Base-by-base conservation (phyloP, 2,113 vertebrate species). In the Mobula hypostoma region DNA sequence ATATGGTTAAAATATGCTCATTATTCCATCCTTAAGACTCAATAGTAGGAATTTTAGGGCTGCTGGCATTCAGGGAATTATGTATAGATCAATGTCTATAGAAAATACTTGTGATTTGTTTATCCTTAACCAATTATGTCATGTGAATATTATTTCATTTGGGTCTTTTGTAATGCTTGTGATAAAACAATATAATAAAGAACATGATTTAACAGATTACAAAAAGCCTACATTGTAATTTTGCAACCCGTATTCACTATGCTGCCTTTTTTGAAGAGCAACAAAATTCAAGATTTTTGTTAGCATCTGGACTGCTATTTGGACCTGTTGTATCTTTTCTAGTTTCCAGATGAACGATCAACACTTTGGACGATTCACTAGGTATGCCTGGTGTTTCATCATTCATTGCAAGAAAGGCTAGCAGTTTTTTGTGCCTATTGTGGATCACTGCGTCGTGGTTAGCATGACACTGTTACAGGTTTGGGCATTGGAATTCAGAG, bases 121-220 rank as follows among this genome's bases (percentile, higher is more conserved):
- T 83, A 56, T 56, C 80, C 15, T 24, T 83, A 77, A 27, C 29
- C 11, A n/a, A 11, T 77, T 77, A 9, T 83, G 36, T 19, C 36
- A 21, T 82, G 40, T 48, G 15, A 82, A 48, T 48, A n/a, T 90
- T 66, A 90, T 15, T 68, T 68, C n/a, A 9, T 40, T 40, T 48
- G 80, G 80, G 80, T 40, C 7, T 48, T 17, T 66, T 90, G 48
- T 66, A 32, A 58, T 6, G 14, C 87, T 9, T 7, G n/a, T 90
- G n/a, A 61, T 63, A 68, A 90, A 90, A 48, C 48, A 90, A 27
- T 90, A 29, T 32, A 68, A 68, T 66, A 90, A 90, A n/a, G 87
- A 90, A 83, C 8, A 66, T 90, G 21, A 56, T 40, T 83, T 58
- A 66, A 66, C 9, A 63, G 63, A 32, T 63, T 56, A 56, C 80